A percentile compares a stretch with the other conserved stretches of the same genome.
phyloP scores from a whole-genome alignment of 2,113 vertebrate genomes.

The Lonchura striata region DNA sequence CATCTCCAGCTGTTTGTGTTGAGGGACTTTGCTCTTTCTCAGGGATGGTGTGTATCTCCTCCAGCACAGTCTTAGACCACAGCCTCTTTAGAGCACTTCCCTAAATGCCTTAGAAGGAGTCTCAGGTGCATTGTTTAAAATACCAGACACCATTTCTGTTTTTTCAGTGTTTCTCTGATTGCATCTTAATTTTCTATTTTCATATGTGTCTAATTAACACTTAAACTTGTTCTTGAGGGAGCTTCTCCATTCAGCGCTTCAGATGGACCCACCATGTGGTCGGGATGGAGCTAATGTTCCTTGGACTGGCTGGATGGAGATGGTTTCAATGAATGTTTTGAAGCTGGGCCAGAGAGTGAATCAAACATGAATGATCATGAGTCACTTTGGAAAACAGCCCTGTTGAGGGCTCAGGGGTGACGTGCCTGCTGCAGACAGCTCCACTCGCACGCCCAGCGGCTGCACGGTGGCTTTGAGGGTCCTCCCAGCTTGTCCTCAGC shows the following conservation, averaged over 20 bases:
- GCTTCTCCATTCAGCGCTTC: background rate
- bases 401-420: background rate
- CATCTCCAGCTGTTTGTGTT: background rate
- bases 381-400: conserved; percentile 39
- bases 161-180: background rate
- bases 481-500: background rate
- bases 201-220: background rate
- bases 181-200: background rate
- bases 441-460: fast-evolving
- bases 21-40: background rate
- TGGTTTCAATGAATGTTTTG: conserved; percentile 33
- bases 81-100: background rate
- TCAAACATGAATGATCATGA: conserved; percentile 60
- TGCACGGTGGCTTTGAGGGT: fast-evolving
- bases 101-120: background rate
- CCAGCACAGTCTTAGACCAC: background rate
- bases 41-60: background rate
- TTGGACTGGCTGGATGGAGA: background rate
- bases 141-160: background rate
- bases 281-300: background rate
- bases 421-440: background rate
- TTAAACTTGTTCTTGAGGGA: background rate
- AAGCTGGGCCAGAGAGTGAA: conserved; percentile 47
- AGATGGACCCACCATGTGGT: background rate
- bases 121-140: background rate